Percentiles rank a stretch among this genome's conserved stretches.
Conservation (phyloP, 1,140 invertebrate species). For the Zophobas atratus region DNA sequence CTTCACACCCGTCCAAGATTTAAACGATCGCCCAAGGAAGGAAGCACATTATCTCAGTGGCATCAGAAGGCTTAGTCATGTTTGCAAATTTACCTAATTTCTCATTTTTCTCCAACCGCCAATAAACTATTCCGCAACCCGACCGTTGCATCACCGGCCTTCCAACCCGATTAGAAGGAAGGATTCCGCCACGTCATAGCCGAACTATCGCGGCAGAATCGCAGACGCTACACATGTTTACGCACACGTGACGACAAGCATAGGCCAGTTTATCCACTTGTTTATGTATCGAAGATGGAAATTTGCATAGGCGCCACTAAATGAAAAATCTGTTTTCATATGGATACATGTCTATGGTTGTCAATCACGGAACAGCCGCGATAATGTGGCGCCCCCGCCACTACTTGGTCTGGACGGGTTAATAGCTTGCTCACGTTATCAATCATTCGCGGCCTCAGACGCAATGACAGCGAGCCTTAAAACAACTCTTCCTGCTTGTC, state of each 20-base stretch:
- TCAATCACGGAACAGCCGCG: constrained; percentile 41
- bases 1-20: too few relatives aligned
- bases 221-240: constrained; percentile 13
- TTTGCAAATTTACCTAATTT: too few relatives aligned
- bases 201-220: background rate
- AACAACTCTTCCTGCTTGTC: constrained; percentile 37
- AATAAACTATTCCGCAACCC: too few relatives aligned
- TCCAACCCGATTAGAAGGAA: too few relatives aligned
- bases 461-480: constrained; percentile 33
- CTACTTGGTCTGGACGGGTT: constrained; percentile 47
- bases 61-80: too few relatives aligned
- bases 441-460: constrained; percentile 43
- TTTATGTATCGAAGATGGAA: constrained; percentile 28
- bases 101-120: too few relatives aligned
- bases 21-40: too few relatives aligned
- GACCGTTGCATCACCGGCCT: too few relatives aligned
- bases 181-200: background rate
- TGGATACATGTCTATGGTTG: constrained; percentile 36
- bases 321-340: constrained; percentile 33
- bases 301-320: constrained; percentile 39
- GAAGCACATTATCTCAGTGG: too few relatives aligned
- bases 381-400: constrained; percentile 44
- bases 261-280: constrained; percentile 23
- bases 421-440: constrained; percentile 48
- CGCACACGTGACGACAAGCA: background rate